Evolutionary conservation across 2,113 vertebrate genomes (phyloP).

Genomic region (Urocolius indicus): DNA sequence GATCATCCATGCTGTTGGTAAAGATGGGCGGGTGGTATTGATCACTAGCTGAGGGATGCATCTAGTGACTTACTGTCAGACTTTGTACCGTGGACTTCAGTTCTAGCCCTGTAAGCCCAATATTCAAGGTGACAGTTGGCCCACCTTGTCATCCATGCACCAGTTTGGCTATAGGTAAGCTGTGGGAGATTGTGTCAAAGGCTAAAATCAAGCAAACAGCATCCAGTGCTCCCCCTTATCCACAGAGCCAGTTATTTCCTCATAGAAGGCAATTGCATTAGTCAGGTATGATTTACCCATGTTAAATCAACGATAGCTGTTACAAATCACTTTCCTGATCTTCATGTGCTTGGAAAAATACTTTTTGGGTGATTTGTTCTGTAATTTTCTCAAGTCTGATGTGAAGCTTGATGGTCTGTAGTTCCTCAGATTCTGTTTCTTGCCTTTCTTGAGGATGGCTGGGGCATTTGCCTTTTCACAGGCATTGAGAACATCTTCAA

Average conservation of each 20-base stretch:
- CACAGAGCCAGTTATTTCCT: not conserved
- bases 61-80: not conserved
- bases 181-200: not conserved
- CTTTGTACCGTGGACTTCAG: not conserved
- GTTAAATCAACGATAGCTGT: not conserved
- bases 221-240: not conserved
- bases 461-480: not conserved
- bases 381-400: not conserved
- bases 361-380: not conserved
- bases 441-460: not conserved
- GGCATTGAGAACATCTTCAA: not conserved
- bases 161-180: not conserved
- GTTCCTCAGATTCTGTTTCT: not conserved
- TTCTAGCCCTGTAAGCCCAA: not conserved
- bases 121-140: not conserved
- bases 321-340: not conserved
- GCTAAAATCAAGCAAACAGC: not conserved
- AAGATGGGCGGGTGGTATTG: not conserved
- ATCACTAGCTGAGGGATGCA: not conserved
- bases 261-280: not conserved
- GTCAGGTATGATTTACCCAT: not conserved
- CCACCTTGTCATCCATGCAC: not conserved
- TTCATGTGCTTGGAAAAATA: not conserved
- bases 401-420: not conserved
- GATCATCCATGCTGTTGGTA: not conserved